Evolutionary conservation across 2,888 invertebrate species (phyloP).

Genomic region (Oscheius sp.): DNA sequence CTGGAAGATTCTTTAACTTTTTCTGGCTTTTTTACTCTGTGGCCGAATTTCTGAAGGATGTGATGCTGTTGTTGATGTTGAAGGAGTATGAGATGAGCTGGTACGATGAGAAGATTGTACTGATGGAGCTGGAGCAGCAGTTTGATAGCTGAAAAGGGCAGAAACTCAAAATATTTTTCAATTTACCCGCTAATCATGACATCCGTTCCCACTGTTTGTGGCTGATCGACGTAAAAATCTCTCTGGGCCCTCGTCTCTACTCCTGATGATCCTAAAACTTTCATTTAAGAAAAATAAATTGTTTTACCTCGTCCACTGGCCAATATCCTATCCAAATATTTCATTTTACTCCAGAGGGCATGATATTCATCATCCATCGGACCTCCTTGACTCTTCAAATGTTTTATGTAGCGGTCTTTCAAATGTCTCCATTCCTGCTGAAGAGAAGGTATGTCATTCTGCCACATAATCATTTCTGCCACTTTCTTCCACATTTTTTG

Average conservation of each 20-base stretch:
- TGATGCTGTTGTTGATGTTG: too few relatives aligned
- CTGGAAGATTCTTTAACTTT: too few relatives aligned
- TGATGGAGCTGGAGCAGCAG: too few relatives aligned
- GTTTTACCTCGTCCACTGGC: not conserved
- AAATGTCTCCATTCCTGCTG: slow-evolving; percentile 14
- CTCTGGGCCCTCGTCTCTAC: slow-evolving; percentile 10
- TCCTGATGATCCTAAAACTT: not conserved
- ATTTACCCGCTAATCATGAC: slow-evolving; percentile 29
- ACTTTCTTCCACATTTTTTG: slow-evolving; percentile 15
- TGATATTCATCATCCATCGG: slow-evolving; percentile 5
- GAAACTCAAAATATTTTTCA: not conserved
- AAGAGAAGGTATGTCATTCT: not conserved
- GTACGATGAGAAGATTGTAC: not conserved
- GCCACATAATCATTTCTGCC: slow-evolving; percentile 3
- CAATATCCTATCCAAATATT: slow-evolving; percentile 2
- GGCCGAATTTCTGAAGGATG: too few relatives aligned
- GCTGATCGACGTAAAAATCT: slow-evolving; percentile 18
- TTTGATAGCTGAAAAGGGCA: too few relatives aligned
- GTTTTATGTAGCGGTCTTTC: slow-evolving; percentile 11
- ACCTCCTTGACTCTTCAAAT: not conserved
- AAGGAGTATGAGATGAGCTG: too few relatives aligned
- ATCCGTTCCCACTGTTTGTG: slow-evolving; percentile 20
- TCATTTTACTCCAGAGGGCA: slow-evolving; percentile 1
- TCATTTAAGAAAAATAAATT: not conserved
- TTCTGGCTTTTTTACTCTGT: too few relatives aligned